Base-by-base conservation (phyloP, 2,113 vertebrate species). In the Pituophis catenifer region DNA sequence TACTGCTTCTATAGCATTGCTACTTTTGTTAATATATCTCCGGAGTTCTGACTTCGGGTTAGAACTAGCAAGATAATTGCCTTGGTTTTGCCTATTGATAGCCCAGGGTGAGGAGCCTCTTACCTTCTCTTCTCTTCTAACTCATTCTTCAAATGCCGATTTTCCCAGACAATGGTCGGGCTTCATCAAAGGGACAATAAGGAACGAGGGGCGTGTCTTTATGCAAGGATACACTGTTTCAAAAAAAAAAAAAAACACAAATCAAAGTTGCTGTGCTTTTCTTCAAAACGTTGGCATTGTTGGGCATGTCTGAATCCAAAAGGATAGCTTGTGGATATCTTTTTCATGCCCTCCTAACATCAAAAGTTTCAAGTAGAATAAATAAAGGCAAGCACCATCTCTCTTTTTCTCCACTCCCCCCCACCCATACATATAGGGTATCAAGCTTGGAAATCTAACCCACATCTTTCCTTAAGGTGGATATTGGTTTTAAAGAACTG, bases 61-160 rank as follows among this genome's bases (percentile, higher is more conserved):
- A 19, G 29, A 93, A 90, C 24, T 55, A 93, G 91, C 2, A 12
- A 90, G 48, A n/a, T 93, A 70, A 6, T 91, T 93, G 50, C 90
- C 23, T 5, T 48, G 48, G 90, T 11, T 86, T 55, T 93, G 86
- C 4, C 11, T 33, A 88, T 85, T 13, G 55, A 0, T 0, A 9
- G 10, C 50, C 89, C 2, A 93, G 2, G 44, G 1, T 53, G 8
- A 13, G 29, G n/a, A 44, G 0, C 55, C 19, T 88, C 9, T 44
- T 33, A 2, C 65, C 0, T 0, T 11, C 24, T 24, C 86, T 4
- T 86, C 24, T 86, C 29, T 86, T 85, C 48, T 50, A 53, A 70
- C 0, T 5, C 3, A 50, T 44, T 15, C 5, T 92, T 85, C 90
- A 86, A 91, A 91, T 89, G 15, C 70, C 12, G 62, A 10, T 21